Percentiles rank a stretch among this genome's conserved stretches.
Evolutionary conservation across 2,113 vertebrate species (phyloP).

Genomic region (Heptranchias perlo): DNA sequence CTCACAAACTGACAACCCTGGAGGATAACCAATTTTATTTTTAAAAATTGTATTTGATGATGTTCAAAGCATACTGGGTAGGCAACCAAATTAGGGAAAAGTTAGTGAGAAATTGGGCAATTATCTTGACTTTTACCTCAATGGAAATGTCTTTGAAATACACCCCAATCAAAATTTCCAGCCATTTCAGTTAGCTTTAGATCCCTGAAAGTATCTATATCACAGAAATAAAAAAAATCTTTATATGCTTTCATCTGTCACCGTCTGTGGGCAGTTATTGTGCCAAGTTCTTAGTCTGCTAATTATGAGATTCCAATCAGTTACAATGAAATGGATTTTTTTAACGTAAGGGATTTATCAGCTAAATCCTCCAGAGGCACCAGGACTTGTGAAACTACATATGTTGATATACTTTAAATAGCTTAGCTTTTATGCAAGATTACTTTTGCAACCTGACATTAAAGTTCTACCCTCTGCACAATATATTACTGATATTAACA

Average conservation of each 20-base stretch:
- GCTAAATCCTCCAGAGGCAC: not conserved
- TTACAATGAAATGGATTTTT: constrained; percentile 12
- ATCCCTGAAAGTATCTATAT: not conserved
- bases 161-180: not conserved
- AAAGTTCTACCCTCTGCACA: not conserved
- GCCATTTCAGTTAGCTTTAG: not conserved
- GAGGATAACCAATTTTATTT: not conserved
- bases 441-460: not conserved
- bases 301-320: not conserved
- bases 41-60: not conserved
- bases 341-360: not conserved
- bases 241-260: not conserved
- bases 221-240: not conserved
- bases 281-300: constrained; percentile 9
- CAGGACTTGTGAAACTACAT: not conserved
- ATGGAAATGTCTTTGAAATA: not conserved
- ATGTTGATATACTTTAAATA: constrained; percentile 7
- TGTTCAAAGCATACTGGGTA: not conserved
- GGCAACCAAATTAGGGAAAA: not conserved
- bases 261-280: not conserved
- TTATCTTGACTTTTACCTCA: not conserved
- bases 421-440: not conserved
- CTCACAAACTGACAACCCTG: not conserved
- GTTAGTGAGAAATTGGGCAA: not conserved
- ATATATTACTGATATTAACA: not conserved